Conservation (phyloP, 2,888 invertebrate genomes). For the Oligia fasciuncula region DNA sequence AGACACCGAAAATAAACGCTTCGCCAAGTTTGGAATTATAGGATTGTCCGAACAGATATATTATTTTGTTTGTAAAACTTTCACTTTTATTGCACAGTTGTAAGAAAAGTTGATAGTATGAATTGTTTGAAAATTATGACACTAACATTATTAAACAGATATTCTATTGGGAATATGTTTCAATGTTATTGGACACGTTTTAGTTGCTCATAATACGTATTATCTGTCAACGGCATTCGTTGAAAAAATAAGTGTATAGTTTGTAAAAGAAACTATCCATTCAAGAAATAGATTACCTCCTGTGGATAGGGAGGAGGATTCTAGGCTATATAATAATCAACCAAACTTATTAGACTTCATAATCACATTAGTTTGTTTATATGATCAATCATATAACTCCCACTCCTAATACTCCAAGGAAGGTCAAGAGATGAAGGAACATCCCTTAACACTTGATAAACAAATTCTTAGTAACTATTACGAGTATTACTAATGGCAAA, state of each 20-base stretch:
- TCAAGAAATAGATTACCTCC: not conserved
- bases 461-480: not conserved
- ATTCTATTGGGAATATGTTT: conserved; percentile 10
- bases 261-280: not conserved
- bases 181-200: conserved; percentile 22
- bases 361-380: conserved; percentile 10
- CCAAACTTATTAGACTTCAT: conserved; percentile 14
- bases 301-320: not conserved
- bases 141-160: conserved; percentile 18
- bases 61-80: conserved; percentile 38
- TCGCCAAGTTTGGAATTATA: conserved; percentile 41
- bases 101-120: conserved; percentile 19
- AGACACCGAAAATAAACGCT: conserved; percentile 41
- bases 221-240: not conserved
- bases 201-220: not conserved
- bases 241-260: conserved; percentile 1
- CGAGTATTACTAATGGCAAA: not conserved
- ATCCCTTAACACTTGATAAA: not conserved
- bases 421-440: not conserved
- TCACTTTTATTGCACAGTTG: conserved; percentile 32
- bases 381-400: conserved; percentile 7
- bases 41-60: conserved; percentile 36
- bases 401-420: not conserved
- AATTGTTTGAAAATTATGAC: conserved; percentile 22
- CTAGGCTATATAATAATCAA: conserved; percentile 1